Evolutionary conservation across 2,113 vertebrate species (phyloP), one percentile per base, ranked within the genome.

Genomic region (Charadrius vociferus): DNA sequence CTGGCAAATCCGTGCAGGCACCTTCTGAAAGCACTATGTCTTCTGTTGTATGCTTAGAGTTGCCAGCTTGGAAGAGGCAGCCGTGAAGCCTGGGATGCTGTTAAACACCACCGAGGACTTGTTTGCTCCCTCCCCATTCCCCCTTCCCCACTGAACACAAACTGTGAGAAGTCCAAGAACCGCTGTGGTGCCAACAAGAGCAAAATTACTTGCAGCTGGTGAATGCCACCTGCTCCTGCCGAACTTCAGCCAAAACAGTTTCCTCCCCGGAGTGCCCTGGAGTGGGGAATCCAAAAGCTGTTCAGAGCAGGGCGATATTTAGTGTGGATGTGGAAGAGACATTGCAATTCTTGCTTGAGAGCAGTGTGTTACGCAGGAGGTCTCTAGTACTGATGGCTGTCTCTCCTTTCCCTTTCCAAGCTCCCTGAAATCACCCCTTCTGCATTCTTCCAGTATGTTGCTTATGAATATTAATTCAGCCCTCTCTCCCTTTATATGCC

Each of bases 181-280:
- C 0, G 18, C 82, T 58, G 85, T 8, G 21, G 8, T 96, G 97
- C 96, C 98, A 97, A 84, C 50, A 61, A 90, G 88, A 96, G 93
- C 96, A 92, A 88, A 98, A 97, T 97, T 67, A 95, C 97, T 96
- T 95, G 78, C 97, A 98, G 98, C 98, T 98, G 97, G 62, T 53
- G 62, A 73, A 86, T 95, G 87, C 98, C 98, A 98, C 98, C 97
- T 97, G 97, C 97, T 97, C 94, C 95, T 97, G 50, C 90, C 89
- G 13, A 88, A 67, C 86, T 89, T 63, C 93, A 97, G 96, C 97
- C 97, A 97, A 96, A 97, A 43, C 93, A 59, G n/a, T 95, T 95
- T 94, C 95, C 96, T 97, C 96, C 91, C 92, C 1, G 9, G 91
- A 92, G 91, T 97, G 68, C 91, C 67, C 85, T 86, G 86, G 62